Evolutionary conservation across 1,140 invertebrate species (phyloP).

Genomic region (Conus ventricosus): DNA sequence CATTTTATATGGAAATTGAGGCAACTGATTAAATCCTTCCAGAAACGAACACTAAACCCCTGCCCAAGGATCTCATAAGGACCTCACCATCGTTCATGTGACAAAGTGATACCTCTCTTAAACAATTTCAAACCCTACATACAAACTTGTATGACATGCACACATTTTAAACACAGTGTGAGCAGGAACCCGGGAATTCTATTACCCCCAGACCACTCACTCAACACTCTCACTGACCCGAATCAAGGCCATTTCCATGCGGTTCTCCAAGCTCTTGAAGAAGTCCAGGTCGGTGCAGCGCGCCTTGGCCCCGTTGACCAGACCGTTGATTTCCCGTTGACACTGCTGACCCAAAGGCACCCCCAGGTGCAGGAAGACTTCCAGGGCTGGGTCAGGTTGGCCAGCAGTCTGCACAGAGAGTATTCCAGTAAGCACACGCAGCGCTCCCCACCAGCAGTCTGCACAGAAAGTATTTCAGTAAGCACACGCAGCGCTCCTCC

Average conservation of each 20-base stretch:
- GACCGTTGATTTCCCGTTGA: conserved; percentile 38
- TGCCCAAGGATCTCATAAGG: no score
- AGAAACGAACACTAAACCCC: no score
- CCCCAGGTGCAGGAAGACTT: conserved; percentile 43
- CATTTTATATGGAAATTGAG: no score
- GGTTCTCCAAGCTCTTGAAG: conserved; percentile 34
- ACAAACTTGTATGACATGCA: no score
- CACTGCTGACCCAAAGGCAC: conserved; percentile 29
- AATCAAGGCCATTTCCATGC: conserved; percentile 42
- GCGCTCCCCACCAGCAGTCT: background rate
- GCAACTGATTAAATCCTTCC: no score
- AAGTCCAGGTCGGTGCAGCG: conserved; percentile 47
- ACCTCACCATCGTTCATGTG: no score
- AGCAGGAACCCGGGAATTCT: no score
- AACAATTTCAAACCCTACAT: no score
- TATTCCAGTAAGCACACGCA: background rate
- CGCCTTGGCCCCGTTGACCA: conserved; percentile 41
- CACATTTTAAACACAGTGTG: no score
- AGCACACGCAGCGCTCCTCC: background rate
- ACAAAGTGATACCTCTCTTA: no score
- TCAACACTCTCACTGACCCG: conserved; percentile 40
- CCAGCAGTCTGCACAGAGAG: conserved; percentile 42
- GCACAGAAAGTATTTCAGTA: background rate
- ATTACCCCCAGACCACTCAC: no score
- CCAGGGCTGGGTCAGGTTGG: conserved; percentile 53